These are phyloP conservation scores for Nomada flava DNA, from an alignment of 2,888 invertebrate genomes.

Conservation along the genomic window DNA sequence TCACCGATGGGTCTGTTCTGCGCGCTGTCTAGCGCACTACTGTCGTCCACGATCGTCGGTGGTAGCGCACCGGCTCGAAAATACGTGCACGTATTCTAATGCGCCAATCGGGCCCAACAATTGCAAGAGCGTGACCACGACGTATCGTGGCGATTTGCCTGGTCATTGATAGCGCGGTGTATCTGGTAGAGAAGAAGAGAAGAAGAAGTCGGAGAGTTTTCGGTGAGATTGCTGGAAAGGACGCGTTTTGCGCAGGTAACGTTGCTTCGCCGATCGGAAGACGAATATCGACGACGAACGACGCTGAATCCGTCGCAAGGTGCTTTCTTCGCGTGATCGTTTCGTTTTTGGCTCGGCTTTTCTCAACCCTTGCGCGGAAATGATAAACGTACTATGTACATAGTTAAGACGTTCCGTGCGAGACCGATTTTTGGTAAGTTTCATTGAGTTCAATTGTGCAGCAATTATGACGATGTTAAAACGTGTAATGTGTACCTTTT, in stretches of 20 bases:
- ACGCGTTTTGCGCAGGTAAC: neutral
- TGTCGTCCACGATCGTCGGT: constrained; percentile 65
- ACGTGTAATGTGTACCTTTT: too few species aligned
- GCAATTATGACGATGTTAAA: too few species aligned
- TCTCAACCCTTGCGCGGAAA: too few species aligned
- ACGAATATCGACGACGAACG: too few species aligned
- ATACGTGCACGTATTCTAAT: constrained; percentile 67
- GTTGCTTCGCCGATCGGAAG: too few species aligned
- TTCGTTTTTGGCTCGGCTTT: too few species aligned
- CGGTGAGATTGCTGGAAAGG: neutral
- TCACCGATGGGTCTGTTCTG: constrained; percentile 66
- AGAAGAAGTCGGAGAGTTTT: constrained; percentile 13
- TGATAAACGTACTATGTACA: too few species aligned
- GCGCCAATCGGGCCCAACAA: constrained; percentile 60
- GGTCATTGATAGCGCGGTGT: constrained; percentile 34
- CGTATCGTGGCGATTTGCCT: constrained; percentile 33
- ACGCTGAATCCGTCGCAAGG: too few species aligned
- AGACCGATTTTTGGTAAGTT: too few species aligned
- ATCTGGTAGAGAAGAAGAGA: constrained; percentile 7
- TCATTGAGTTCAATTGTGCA: too few species aligned
- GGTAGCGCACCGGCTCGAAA: constrained; percentile 67
- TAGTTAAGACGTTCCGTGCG: too few species aligned
- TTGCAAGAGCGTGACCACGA: constrained; percentile 42
- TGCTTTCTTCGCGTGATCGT: too few species aligned
- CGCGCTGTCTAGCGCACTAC: constrained; percentile 77